phyloP scores from a whole-genome alignment of 2,113 vertebrate species.

The Acrocephalus arundinaceus region DNA sequence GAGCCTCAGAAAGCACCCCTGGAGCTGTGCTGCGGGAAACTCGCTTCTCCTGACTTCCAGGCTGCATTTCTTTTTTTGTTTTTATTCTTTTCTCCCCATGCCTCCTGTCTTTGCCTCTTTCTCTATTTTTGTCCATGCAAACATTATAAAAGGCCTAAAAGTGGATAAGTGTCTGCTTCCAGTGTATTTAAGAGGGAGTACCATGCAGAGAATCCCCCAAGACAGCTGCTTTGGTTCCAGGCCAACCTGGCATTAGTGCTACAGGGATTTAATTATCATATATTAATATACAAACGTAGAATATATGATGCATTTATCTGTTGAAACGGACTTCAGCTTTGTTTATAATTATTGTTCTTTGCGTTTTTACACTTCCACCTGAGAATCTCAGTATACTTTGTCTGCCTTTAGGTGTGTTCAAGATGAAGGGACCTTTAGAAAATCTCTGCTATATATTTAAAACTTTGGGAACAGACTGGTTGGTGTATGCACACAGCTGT shows the following conservation, averaged over 20 bases:
- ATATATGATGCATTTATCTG: neutral
- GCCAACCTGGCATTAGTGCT: conserved; percentile 57
- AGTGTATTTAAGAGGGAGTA: conserved; percentile 53
- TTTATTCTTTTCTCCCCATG: conserved; percentile 51
- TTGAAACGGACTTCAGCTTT: neutral
- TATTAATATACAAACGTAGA: conserved; percentile 57
- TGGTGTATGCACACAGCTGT: neutral
- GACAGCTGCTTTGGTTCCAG: conserved; percentile 70
- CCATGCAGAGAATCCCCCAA: conserved; percentile 66
- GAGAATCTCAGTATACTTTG: neutral
- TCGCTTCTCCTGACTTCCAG: conserved; percentile 53
- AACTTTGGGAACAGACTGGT: neutral
- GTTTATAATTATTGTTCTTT: neutral
- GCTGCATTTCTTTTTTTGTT: conserved; percentile 17
- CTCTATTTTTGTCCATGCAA: conserved; percentile 59
- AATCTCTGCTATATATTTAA: neutral
- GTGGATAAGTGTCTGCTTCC: conserved; percentile 66
- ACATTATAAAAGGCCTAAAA: conserved; percentile 65
- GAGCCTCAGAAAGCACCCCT: conserved; percentile 57
- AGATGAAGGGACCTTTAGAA: neutral
- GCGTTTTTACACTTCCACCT: neutral
- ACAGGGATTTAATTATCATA: conserved; percentile 70
- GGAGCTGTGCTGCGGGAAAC: conserved; percentile 57
- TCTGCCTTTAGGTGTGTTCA: neutral
- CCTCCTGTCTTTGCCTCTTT: conserved; percentile 40